A percentile compares a stretch with the other conserved stretches of the same genome.
phyloP scores from a whole-genome alignment of 2,888 invertebrate genomes.

The Cosmia trapezina region DNA sequence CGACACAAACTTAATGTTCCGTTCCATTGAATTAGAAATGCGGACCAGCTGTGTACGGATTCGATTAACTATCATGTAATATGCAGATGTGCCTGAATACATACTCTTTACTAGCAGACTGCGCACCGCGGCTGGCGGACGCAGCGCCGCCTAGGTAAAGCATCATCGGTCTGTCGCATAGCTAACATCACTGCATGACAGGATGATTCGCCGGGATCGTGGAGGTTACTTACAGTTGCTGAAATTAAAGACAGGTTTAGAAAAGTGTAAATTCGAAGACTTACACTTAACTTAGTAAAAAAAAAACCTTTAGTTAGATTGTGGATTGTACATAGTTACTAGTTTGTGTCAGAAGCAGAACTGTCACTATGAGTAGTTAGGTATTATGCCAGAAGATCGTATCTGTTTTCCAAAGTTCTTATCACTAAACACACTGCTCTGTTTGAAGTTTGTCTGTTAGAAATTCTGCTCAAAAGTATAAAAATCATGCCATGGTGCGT shows the following conservation, averaged over 20 bases:
- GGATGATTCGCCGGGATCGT: not conserved
- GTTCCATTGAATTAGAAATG: constrained; percentile 51
- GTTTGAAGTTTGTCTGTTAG: not conserved
- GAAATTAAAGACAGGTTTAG: not conserved
- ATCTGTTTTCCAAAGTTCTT: not conserved
- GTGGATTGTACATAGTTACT: not conserved
- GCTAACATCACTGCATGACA: not conserved
- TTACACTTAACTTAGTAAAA: not conserved
- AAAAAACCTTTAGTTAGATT: not conserved
- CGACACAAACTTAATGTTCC: constrained; percentile 33
- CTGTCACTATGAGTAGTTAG: constrained; percentile 23
- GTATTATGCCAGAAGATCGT: not conserved
- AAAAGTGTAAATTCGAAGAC: not conserved
- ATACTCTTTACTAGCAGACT: not conserved
- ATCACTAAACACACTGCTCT: not conserved
- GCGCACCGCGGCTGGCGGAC: not conserved
- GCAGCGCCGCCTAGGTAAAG: not conserved
- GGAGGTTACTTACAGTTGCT: not conserved
- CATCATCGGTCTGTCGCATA: not conserved
- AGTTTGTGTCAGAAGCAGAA: constrained; percentile 4
- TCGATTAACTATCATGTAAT: constrained; percentile 50
- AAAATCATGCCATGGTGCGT: not conserved
- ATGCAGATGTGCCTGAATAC: constrained; percentile 28
- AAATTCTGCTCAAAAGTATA: constrained; percentile 11
- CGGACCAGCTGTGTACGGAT: constrained; percentile 41